Evolutionary conservation across 2,797 vertebrate species (phyloP).

Genomic region (Erpetoichthys calabaricus): DNA sequence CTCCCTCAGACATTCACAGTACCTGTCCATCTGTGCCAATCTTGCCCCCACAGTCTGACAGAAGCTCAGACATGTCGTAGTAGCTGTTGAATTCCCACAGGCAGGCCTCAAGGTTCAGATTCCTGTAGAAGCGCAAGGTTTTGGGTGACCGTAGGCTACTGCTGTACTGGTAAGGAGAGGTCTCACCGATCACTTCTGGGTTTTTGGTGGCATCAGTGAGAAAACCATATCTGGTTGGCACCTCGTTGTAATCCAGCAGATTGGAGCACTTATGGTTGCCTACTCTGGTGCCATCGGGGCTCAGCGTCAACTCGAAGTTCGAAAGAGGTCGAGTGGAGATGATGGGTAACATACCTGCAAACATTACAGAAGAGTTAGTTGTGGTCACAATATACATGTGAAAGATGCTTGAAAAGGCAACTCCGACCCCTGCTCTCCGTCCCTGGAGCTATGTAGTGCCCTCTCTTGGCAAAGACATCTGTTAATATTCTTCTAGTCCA

Average conservation of each 20-base stretch:
- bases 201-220: conserved; percentile 64
- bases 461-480: too few species aligned
- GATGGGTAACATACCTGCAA: conserved; percentile 64
- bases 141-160: conserved; percentile 46
- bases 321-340: conserved; percentile 62
- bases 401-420: too few species aligned
- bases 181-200: conserved; percentile 63
- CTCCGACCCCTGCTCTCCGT: too few species aligned
- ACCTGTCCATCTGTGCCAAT: conserved; percentile 70
- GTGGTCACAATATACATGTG: too few species aligned
- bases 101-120: conserved; percentile 68
- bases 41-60: conserved; percentile 61
- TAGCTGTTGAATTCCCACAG: conserved; percentile 72
- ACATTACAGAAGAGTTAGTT: background rate
- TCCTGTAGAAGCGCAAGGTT: conserved; percentile 65
- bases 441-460: too few species aligned
- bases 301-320: conserved; percentile 69
- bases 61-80: conserved; percentile 65
- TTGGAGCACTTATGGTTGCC: conserved; percentile 75
- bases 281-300: conserved; percentile 59
- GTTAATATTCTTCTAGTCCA: too few species aligned
- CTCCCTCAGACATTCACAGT: background rate
- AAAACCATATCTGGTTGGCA: conserved; percentile 65
- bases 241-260: conserved; percentile 68
- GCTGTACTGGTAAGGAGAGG: conserved; percentile 61